Conservation (phyloP, 2,113 vertebrate genomes). For the Petroica traversi region DNA sequence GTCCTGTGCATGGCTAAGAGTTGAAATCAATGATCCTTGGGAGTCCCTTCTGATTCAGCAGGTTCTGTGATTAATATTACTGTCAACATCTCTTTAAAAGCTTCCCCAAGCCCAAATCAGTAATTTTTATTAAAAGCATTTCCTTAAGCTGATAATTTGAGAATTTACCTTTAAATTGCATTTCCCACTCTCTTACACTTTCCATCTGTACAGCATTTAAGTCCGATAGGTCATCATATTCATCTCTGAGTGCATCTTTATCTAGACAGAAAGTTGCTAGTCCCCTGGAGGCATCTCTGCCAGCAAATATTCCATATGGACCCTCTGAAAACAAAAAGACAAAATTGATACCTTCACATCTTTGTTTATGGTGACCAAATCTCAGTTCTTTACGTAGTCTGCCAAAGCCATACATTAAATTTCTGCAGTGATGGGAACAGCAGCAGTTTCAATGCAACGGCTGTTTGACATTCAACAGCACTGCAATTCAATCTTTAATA, state of each 20-base stretch:
- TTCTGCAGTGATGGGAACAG: neutral
- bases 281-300: constrained; percentile 94
- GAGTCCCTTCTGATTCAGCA: neutral
- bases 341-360: constrained; percentile 17
- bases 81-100: neutral
- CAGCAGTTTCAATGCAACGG: neutral
- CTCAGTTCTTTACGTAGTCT: neutral
- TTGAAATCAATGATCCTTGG: fast-evolving
- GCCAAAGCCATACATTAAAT: neutral
- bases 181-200: constrained; percentile 98
- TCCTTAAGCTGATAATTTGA: neutral
- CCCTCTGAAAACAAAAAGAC: constrained; percentile 81
- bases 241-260: constrained; percentile 92
- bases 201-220: constrained; percentile 99
- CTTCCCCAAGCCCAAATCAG: neutral
- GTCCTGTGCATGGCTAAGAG: neutral
- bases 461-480: neutral
- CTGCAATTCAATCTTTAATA: neutral
- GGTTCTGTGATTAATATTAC: neutral
- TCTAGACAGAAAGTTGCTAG: constrained; percentile 98
- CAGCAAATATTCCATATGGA: constrained; percentile 96
- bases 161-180: constrained; percentile 95
- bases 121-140: neutral
- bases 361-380: neutral
- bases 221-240: constrained; percentile 97